Conservation (phyloP, 1,140 invertebrate species). For the Laupala kohalensis region DNA sequence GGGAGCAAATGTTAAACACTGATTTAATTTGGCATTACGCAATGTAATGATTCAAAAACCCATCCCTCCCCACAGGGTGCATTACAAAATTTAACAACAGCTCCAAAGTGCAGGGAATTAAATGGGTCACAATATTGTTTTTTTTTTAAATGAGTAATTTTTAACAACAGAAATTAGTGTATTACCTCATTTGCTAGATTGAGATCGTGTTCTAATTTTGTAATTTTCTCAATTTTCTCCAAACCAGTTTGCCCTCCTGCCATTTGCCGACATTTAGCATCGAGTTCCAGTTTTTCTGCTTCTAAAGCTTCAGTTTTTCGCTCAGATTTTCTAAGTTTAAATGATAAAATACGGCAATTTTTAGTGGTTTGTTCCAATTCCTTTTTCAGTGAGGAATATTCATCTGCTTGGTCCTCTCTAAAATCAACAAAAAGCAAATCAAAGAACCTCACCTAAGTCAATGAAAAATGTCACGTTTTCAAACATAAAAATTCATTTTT, state of each 20-base stretch:
- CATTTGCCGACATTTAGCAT: slow-evolving; percentile 51
- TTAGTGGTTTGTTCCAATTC: slow-evolving; percentile 93
- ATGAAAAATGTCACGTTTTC: no score
- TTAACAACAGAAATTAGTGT: no score
- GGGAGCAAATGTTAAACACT: no score
- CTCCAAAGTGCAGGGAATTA: not conserved
- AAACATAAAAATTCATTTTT: no score
- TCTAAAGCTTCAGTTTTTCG: slow-evolving; percentile 79
- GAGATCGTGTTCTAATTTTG: slow-evolving; percentile 71
- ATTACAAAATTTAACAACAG: not conserved
- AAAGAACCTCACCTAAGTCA: no score
- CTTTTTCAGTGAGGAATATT: slow-evolving; percentile 86
- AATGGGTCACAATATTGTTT: not conserved
- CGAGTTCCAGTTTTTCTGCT: slow-evolving; percentile 60
- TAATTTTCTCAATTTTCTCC: slow-evolving; percentile 47
- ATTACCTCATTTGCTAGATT: slow-evolving; percentile 64
- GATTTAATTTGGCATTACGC: no score
- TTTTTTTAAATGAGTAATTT: not conserved
- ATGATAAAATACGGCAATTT: slow-evolving; percentile 95
- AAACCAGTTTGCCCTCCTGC: slow-evolving; percentile 39
- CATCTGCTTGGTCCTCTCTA: slow-evolving; percentile 91
- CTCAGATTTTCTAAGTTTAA: slow-evolving; percentile 94
- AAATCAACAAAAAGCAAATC: not conserved
- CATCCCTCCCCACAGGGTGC: no score
- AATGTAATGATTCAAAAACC: no score